Evolutionary conservation across 2,797 vertebrate genomes (phyloP), one percentile per base, ranked within the genome.

Genomic region (Taeniopygia guttata): DNA sequence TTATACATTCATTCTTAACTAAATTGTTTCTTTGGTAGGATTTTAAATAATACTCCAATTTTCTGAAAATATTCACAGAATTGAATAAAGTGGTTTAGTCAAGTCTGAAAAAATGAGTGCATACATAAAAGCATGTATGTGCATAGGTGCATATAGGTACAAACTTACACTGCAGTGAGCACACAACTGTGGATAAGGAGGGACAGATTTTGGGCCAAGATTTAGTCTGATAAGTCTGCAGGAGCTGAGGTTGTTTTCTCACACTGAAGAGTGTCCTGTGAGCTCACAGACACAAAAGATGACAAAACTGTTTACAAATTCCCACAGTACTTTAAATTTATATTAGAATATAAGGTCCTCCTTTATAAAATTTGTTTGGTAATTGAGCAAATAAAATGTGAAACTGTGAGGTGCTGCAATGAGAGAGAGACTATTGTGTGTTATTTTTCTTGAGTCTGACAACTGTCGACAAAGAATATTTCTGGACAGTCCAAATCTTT

Each of bases 91-190:
- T 62, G 7, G 2, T 52, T 81, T 52, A 68, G 8, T 16, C 7
- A 59, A 63, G 42, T 29, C 26, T 75, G 60, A 49, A 66, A 48
- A 42, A 59, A 59, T 2, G 4, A 66, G 7, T 30, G 8, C 9
- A 18, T 20, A 29, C 3, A 1, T 49, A 43, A 82, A 87, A 54
- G 3, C 9, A 3, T 20, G 13, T 25, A 12, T 32, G 9, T 67
- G 52, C 13, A 16, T 7, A 27, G 20, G 19, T 51, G 40, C 4
- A 29, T 3, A 5, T 7, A 9, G 0, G 1, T 16, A 45, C 9
- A 89, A 30, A 30, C 4, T 54, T 4, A 13, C 18, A 16, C 5
- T n/a, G 32, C 8, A 36, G 1, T 51, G 38, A 79, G n/a, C 20
- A 25, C 12, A 27, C 51, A 46, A 2, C 16, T 2, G 2, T 16